phyloP scores from a whole-genome alignment of 2,113 vertebrate species.

The Hippolais icterina region DNA sequence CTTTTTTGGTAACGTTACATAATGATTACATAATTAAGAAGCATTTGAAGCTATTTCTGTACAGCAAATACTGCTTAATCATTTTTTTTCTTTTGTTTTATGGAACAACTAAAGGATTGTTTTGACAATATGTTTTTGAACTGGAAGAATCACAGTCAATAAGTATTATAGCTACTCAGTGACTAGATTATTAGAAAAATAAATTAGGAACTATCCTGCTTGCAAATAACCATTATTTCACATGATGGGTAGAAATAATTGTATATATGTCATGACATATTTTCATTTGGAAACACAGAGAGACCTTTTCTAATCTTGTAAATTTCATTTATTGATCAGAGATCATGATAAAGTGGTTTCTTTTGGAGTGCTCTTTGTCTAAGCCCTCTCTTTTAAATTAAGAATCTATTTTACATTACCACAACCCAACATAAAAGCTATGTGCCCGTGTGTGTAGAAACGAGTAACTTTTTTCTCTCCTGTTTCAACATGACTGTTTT shows the following conservation, averaged over 20 bases:
- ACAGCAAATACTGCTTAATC: not conserved
- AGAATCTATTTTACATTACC: constrained; percentile 42
- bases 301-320: constrained; percentile 33
- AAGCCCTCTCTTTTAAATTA: constrained; percentile 36
- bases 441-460: not conserved
- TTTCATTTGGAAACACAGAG: constrained; percentile 24
- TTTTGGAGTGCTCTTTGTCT: constrained; percentile 11
- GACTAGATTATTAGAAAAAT: constrained; percentile 57
- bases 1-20: not conserved
- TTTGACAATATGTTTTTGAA: constrained; percentile 52
- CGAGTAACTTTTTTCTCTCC: not conserved
- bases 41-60: not conserved
- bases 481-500: not conserved
- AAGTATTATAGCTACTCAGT: constrained; percentile 46
- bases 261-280: not conserved
- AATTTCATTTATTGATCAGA: constrained; percentile 45
- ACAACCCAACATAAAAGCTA: not conserved
- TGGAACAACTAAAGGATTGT: constrained; percentile 9
- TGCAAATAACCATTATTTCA: constrained; percentile 46
- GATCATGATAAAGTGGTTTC: constrained; percentile 28
- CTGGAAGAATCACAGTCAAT: constrained; percentile 48
- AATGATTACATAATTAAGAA: not conserved
- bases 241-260: constrained; percentile 2
- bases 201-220: constrained; percentile 54
- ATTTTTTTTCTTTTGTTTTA: constrained; percentile 2